Conservation (phyloP, 2,888 invertebrate genomes). For the Caenorhabditis japonica region DNA sequence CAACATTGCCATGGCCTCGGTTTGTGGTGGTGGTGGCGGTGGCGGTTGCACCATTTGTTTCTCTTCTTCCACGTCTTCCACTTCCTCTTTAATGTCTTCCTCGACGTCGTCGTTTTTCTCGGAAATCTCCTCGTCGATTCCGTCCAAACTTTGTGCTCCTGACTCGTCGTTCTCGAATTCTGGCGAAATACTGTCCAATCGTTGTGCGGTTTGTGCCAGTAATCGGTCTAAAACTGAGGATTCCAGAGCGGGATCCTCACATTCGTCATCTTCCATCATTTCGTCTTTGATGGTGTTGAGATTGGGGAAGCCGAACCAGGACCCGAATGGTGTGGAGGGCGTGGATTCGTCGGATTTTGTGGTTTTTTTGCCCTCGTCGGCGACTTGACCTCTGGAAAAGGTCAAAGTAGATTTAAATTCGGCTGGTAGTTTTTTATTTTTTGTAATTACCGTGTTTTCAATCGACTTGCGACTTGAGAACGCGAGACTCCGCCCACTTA, state of each 20-base stretch:
- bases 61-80: constrained; percentile 5
- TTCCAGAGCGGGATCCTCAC: constrained; percentile 35
- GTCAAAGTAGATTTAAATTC: not conserved
- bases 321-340: constrained; percentile 31
- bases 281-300: constrained; percentile 38
- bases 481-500: too few species aligned
- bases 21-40: not conserved
- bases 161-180: constrained; percentile 62
- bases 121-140: constrained; percentile 10
- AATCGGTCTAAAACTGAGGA: constrained; percentile 53
- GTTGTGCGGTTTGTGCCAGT: constrained; percentile 47
- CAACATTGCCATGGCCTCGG: constrained; percentile 21
- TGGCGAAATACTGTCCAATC: constrained; percentile 57
- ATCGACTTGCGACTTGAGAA: too few species aligned
- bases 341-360: constrained; percentile 24
- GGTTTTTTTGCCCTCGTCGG: constrained; percentile 36
- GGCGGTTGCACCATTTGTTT: not conserved
- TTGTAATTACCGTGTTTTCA: too few species aligned
- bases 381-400: constrained; percentile 43
- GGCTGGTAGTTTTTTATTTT: not conserved
- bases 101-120: constrained; percentile 28
- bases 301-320: constrained; percentile 42
- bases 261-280: constrained; percentile 48
- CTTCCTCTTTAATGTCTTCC: constrained; percentile 9
- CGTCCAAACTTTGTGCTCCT: constrained; percentile 57